A percentile compares a stretch with the other conserved stretches of the same genome.
phyloP scores from a whole-genome alignment of 2,888 invertebrate species.

The Dasysyrphus albostriatus region DNA sequence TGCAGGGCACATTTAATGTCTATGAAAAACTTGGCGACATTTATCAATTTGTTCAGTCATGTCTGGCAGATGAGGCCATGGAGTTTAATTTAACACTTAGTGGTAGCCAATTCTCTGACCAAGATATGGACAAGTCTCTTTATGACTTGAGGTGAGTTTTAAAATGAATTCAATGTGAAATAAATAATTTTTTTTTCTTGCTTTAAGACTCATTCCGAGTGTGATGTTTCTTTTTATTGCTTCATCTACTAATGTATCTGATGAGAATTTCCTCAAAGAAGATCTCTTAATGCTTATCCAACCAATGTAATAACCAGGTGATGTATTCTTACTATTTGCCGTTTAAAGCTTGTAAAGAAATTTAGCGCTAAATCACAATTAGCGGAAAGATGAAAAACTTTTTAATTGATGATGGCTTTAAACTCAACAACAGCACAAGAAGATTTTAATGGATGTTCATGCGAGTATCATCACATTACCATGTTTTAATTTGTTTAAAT shows the following conservation, averaged over 20 bases:
- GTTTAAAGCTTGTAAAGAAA: constrained; percentile 11
- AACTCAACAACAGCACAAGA: constrained; percentile 3
- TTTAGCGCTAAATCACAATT: background rate
- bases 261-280: constrained; percentile 88
- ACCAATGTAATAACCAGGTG: constrained; percentile 78
- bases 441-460: background rate
- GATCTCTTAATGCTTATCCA: constrained; percentile 90
- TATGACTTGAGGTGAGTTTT: constrained; percentile 85
- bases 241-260: constrained; percentile 77
- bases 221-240: constrained; percentile 66
- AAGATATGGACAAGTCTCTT: constrained; percentile 89
- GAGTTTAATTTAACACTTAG: constrained; percentile 90
- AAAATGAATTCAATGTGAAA: constrained; percentile 82
- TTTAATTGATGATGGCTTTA: constrained; percentile 8
- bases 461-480: background rate
- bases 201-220: constrained; percentile 66
- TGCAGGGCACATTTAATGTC: constrained; percentile 94
- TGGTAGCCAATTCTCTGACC: constrained; percentile 87
- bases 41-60: constrained; percentile 91
- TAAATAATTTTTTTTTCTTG: constrained; percentile 81
- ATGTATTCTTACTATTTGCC: background rate
- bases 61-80: constrained; percentile 87
- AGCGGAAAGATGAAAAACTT: background rate
- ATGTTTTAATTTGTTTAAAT: constrained; percentile 9
- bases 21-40: constrained; percentile 91